A percentile compares a stretch with the other conserved stretches of the same genome.
Evolutionary conservation across 2,113 vertebrate species (phyloP).

Genomic region (Orientallactaga bullata): DNA sequence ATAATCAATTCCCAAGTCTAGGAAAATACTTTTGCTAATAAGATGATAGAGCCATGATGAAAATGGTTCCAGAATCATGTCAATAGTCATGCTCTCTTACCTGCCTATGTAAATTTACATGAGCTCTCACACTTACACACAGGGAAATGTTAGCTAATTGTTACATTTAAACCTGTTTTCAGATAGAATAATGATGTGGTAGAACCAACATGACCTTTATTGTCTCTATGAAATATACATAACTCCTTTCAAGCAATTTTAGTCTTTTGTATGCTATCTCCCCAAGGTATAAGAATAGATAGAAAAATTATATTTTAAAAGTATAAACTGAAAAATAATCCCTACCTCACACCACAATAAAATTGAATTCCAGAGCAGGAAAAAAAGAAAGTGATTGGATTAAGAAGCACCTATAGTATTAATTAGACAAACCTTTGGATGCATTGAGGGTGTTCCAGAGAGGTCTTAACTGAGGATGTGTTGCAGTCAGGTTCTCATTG

Average conservation of each 20-base stretch:
- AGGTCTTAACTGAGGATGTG: neutral
- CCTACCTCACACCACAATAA: conserved; percentile 60
- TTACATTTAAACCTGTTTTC: conserved; percentile 21
- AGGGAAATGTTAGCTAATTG: neutral
- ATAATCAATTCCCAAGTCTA: neutral
- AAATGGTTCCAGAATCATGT: neutral
- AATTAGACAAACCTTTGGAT: neutral
- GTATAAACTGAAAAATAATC: conserved; percentile 38
- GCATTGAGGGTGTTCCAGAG: too few relatives aligned
- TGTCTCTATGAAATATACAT: neutral
- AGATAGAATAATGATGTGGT: neutral
- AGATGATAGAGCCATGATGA: neutral
- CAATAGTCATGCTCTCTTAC: neutral
- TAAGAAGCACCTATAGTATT: neutral
- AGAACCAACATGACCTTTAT: neutral
- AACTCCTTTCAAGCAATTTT: neutral
- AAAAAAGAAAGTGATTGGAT: neutral
- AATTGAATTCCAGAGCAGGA: neutral
- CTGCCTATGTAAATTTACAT: neutral
- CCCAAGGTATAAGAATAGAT: neutral
- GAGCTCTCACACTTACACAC: neutral
- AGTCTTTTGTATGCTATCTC: neutral
- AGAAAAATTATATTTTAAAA: conserved; percentile 51
- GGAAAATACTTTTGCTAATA: neutral
- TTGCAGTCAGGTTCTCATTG: too few relatives aligned